A percentile compares a stretch with the other conserved stretches of the same genome.
phyloP scores from a whole-genome alignment of 2,113 vertebrate genomes.

The Cyphomyrus discorhynchus region DNA sequence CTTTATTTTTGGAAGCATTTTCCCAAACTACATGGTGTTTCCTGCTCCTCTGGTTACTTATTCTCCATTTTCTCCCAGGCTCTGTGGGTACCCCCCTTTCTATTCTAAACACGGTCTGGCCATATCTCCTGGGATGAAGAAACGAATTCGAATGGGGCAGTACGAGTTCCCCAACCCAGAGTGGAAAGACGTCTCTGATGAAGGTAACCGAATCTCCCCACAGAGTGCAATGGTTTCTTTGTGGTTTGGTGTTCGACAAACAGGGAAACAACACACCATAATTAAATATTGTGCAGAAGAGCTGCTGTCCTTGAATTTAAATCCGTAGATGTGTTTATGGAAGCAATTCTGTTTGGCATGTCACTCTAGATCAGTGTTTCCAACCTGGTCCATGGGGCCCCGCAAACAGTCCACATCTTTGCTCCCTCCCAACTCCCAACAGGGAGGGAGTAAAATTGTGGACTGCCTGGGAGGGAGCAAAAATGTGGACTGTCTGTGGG shows the following conservation, averaged over 20 bases:
- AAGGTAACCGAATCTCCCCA: conserved; percentile 55
- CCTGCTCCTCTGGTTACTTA: conserved; percentile 5
- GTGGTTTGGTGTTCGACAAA: not conserved
- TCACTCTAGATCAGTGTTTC: not conserved
- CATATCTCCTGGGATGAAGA: conserved; percentile 84
- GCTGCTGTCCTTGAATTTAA: not conserved
- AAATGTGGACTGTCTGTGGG: not conserved
- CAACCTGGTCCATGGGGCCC: not conserved
- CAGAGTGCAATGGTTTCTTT: not conserved
- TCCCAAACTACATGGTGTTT: not conserved
- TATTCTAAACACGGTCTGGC: conserved; percentile 79
- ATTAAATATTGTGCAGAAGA: not conserved
- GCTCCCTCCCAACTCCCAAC: not conserved
- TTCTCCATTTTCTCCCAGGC: conserved; percentile 39
- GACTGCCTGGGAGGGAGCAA: no score
- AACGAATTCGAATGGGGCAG: conserved; percentile 76
- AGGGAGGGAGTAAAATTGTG: not conserved
- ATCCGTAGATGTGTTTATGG: not conserved
- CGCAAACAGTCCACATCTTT: not conserved
- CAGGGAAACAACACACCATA: not conserved
- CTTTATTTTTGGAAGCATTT: not conserved
- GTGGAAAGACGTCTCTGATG: conserved; percentile 77
- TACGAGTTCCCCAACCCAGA: conserved; percentile 80
- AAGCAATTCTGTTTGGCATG: not conserved
- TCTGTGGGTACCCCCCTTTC: conserved; percentile 85